A percentile compares a stretch with the other conserved stretches of the same genome.
Evolutionary conservation across 2,113 vertebrate genomes (phyloP).

Genomic region (Chaetorhynchus papuensis): DNA sequence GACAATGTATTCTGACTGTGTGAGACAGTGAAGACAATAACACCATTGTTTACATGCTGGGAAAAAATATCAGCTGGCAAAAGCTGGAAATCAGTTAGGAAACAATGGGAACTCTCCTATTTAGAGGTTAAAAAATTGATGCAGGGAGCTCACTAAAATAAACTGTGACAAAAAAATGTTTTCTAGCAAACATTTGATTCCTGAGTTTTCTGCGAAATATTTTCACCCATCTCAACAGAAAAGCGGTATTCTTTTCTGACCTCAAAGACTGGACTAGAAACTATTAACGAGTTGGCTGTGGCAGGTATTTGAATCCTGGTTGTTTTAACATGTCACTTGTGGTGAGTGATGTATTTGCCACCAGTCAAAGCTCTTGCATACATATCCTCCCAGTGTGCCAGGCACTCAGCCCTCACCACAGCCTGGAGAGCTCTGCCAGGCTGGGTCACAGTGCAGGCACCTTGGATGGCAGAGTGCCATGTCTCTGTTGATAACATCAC

Average conservation of each 20-base stretch:
- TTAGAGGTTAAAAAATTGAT: background rate
- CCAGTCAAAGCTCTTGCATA: background rate
- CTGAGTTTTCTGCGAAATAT: background rate
- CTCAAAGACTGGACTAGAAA: background rate
- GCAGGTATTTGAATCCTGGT: background rate
- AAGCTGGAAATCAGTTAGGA: background rate
- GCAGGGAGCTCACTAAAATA: background rate
- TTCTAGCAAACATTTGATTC: background rate
- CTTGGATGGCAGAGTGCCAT: background rate
- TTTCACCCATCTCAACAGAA: background rate
- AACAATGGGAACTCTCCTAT: background rate
- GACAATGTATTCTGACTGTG: background rate
- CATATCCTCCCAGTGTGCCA: background rate
- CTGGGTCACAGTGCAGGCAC: background rate
- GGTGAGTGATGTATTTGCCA: background rate
- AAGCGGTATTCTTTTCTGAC: background rate
- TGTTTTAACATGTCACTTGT: fast-evolving
- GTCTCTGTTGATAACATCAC: background rate
- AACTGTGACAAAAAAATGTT: background rate
- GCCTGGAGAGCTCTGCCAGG: background rate
- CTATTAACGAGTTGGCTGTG: background rate
- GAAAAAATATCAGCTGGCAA: background rate
- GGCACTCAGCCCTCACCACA: background rate
- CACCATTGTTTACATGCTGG: background rate
- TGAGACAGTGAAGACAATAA: background rate